Conservation (phyloP, 2,888 invertebrate genomes). For the Leptura quadrifasciata region DNA sequence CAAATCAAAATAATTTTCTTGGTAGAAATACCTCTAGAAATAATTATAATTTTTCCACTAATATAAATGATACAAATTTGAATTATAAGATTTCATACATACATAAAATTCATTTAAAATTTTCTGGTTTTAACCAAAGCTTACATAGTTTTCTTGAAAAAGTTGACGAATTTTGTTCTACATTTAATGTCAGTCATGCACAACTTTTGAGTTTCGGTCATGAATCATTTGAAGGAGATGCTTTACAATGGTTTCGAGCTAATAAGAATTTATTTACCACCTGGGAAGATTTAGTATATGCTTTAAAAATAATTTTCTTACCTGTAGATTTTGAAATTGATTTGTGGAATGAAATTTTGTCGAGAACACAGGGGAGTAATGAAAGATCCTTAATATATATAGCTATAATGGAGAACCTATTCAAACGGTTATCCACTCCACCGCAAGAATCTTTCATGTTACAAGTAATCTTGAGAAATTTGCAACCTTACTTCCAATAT, state of each 20-base stretch:
- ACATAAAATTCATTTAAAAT: background rate
- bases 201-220: background rate
- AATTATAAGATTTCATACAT: background rate
- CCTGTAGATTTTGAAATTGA: constrained; percentile 17
- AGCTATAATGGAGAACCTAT: background rate
- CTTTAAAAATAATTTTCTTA: background rate
- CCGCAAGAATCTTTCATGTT: background rate
- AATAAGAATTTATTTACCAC: background rate
- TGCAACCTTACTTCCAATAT: background rate
- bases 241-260: background rate
- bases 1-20: background rate
- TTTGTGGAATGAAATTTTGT: constrained; percentile 15
- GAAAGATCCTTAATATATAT: constrained; percentile 20
- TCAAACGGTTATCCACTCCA: background rate
- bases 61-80: background rate
- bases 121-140: background rate
- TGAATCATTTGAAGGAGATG: background rate
- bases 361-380: background rate
- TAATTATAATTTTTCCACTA: background rate
- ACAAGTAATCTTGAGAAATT: background rate
- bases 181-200: background rate
- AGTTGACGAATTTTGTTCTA: background rate
- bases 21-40: background rate
- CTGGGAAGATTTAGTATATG: background rate
- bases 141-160: background rate